Base-by-base conservation (phyloP, 1,140 invertebrate species). In the Bombus breviceps region DNA sequence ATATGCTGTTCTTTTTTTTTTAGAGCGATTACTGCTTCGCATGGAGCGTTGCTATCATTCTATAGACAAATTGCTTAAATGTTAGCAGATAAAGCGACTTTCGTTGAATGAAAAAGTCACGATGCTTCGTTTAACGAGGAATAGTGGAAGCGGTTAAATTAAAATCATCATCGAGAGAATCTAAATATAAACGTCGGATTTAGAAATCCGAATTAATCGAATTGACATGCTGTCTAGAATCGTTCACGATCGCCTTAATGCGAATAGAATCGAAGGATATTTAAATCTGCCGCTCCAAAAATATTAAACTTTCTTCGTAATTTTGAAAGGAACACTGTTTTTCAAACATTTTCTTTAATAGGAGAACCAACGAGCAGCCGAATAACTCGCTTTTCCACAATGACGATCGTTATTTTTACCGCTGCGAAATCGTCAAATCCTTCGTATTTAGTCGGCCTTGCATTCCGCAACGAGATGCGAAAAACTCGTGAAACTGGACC, bases 361-460 rank as follows among this genome's bases (percentile, higher is more conserved):
- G 18, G 8, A 10, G 53, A 62, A 47, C 0, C 5, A 47, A 32
- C 28, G 10, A 53, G 12, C 34, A 32, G 28, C 28, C 25, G 37
- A 53, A 53, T 53, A 62, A 69, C 39, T 43, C 73, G 59, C 34
- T 53, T 68, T 83, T 34, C 34, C 4, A 10, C 41, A 83, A 76
- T 18, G 47, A 53, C 28, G 81, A 83, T 76, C 28, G 25, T 34
- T 39, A 75, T 69, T 77, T 77, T n/a, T 12, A 53, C 18, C 47
- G 25, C 32, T 25, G 47, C 43, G 5, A 32, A 39, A 28, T 77
- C 59, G 5, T 28, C 28, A 69, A 41, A 77, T 69, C 43, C 74
- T 34, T 28, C 41, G 41, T 34, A 77, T n/a, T 43, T 41, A 25
- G 0, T 22, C 34, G 1, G 5, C 12, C 9, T 34, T n/a, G 1